Base-by-base conservation (phyloP, 2,888 invertebrate genomes). In the Mimumesa dahlbomi region DNA sequence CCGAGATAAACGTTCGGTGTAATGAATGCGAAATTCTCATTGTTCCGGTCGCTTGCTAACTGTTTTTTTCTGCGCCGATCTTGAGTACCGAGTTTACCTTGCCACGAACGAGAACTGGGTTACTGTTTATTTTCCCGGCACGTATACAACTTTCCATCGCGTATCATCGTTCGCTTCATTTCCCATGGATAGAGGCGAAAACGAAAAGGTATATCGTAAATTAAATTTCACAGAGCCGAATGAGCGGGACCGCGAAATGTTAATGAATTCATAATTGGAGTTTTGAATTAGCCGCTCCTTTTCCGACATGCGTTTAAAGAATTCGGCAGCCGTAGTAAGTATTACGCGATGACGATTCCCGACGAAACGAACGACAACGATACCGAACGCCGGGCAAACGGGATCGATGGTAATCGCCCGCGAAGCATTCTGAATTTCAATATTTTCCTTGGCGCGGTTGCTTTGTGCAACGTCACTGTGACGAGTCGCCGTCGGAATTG, bases 341-440 rank as follows among this genome's bases (percentile, higher is more conserved):
- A n/a, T 34, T 34, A 4, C 34, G 34, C 34, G 29, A 29, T n/a
- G n/a, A 34, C 9, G 9, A 34, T 9, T n/a, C 11, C 34, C 34
- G n/a, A 4, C n/a, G 34, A 34, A n/a, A 34, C 25, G 7, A 25
- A 25, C 7, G 25, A 7, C 25, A n/a, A n/a, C 25, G 25, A 25
- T 25, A 25, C 25, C 9, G 9, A n/a, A 21, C 43, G 11, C 14
- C n/a, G 21, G 9, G 19, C 21, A 42, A 19, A 18, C 11, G 31
- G 18, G 38, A 52, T 56, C 52, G 38, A 48, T 36, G 56, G 22
- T 45, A 64, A 53, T 65, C 58, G 54, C 13, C 38, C 38, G 40
- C 40, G 40, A 25, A 22, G 38, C 25, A 38, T 31, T 61, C 40
- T 16, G 18, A 48, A 62, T 73, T 69, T 68, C 65, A 65, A 76